These are phyloP conservation scores for Cynopterus brachyotis DNA, from an alignment of 2,113 vertebrate species.

Conservation along the genomic window DNA sequence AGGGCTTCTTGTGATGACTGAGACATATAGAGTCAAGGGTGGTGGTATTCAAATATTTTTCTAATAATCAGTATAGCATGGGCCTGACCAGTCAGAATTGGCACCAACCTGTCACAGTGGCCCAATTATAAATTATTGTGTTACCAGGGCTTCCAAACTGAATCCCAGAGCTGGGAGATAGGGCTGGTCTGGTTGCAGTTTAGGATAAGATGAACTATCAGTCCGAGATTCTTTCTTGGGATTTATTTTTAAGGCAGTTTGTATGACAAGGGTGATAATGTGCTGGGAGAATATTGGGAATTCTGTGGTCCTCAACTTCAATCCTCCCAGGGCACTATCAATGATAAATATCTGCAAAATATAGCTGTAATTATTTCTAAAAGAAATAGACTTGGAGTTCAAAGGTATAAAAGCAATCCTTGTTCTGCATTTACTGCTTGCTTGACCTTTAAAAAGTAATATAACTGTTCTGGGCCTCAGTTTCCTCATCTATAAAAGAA, in stretches of 20 bases:
- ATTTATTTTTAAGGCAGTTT: neutral
- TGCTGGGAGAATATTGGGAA: neutral
- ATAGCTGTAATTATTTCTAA: neutral
- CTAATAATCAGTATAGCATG: neutral
- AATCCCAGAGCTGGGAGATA: neutral
- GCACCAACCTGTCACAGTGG: neutral
- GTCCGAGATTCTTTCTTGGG: accelerated
- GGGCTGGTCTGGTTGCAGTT: neutral
- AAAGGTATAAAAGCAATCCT: neutral
- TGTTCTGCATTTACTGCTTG: neutral
- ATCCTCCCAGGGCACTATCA: neutral
- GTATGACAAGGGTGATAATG: neutral
- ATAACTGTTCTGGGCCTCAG: neutral
- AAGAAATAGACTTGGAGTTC: neutral
- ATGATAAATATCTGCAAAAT: neutral
- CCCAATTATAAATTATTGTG: neutral
- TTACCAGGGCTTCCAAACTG: neutral
- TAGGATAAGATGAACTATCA: neutral
- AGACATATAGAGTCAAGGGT: neutral
- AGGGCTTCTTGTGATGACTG: neutral
- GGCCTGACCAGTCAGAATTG: neutral
- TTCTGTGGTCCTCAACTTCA: neutral
- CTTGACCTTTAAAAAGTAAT: neutral
- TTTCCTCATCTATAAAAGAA: neutral
- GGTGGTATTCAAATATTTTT: neutral